These are phyloP conservation scores for Centropus bengalensis DNA, from an alignment of 2,113 vertebrate genomes.

Conservation along the genomic window DNA sequence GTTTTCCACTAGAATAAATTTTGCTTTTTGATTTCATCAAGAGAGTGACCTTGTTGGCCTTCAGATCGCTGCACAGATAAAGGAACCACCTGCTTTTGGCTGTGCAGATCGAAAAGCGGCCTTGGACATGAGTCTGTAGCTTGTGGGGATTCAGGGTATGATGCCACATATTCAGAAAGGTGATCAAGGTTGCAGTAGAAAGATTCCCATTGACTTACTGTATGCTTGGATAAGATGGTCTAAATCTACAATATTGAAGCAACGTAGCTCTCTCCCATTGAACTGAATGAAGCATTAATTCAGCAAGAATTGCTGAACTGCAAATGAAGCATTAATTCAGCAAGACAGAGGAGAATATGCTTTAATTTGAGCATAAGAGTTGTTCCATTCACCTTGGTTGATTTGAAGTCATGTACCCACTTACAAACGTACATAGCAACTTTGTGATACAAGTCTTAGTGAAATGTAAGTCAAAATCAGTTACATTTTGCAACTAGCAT, in stretches of 20 bases:
- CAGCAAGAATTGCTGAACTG: too few species aligned
- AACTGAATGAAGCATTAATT: not conserved
- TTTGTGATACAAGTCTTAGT: not conserved
- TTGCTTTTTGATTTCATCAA: too few species aligned
- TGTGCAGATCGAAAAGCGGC: too few species aligned
- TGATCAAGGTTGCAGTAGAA: not conserved
- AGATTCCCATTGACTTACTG: not conserved
- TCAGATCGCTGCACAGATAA: too few species aligned
- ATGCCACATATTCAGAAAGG: not conserved
- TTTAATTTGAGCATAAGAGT: not conserved
- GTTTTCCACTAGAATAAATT: too few species aligned
- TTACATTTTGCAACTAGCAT: not conserved
- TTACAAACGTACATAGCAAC: not conserved
- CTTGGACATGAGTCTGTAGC: too few species aligned
- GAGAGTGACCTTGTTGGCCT: too few species aligned
- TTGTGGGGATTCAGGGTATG: too few species aligned
- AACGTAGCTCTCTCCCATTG: not conserved
- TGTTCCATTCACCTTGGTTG: not conserved
- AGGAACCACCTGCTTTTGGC: too few species aligned
- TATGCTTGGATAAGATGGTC: not conserved
- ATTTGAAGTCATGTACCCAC: not conserved
- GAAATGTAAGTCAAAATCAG: not conserved
- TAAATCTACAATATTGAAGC: not conserved
- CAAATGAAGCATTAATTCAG: not conserved
- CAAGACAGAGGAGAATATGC: not conserved